These are phyloP conservation scores for Limnephilus marmoratus DNA, from an alignment of 2,888 invertebrate species.

Conservation along the genomic window DNA sequence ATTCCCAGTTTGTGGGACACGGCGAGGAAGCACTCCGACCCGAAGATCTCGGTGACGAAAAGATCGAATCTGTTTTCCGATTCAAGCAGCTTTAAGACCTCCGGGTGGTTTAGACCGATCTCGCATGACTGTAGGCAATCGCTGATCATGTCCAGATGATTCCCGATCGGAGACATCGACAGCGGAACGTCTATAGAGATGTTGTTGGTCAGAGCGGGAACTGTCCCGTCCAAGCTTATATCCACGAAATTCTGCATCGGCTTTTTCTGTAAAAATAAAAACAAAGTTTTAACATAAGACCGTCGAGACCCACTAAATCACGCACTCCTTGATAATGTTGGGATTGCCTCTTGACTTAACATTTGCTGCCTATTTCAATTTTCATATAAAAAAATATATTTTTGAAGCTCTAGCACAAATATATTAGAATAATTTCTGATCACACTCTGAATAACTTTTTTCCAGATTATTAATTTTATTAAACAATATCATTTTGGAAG, in stretches of 20 bases:
- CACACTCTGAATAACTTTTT: too few species aligned
- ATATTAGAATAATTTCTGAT: too few species aligned
- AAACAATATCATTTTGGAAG: too few species aligned
- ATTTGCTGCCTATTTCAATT: too few species aligned
- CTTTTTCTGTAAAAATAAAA: constrained; percentile 70
- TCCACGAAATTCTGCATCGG: constrained; percentile 73
- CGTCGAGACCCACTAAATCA: too few species aligned
- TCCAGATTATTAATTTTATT: too few species aligned
- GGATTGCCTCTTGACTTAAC: too few species aligned
- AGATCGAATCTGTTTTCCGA: constrained; percentile 72
- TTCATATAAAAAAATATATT: too few species aligned
- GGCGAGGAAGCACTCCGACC: constrained; percentile 78
- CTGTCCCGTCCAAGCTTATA: constrained; percentile 75
- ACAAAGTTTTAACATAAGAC: neutral
- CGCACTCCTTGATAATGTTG: too few species aligned
- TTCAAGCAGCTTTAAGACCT: constrained; percentile 72
- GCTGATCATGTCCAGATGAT: constrained; percentile 71
- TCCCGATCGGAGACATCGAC: constrained; percentile 63
- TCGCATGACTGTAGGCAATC: constrained; percentile 75
- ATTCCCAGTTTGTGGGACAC: constrained; percentile 76
- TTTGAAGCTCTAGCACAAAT: too few species aligned
- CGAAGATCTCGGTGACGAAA: constrained; percentile 73
- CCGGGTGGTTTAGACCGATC: constrained; percentile 72
- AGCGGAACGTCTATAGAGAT: constrained; percentile 64
- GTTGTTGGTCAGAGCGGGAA: constrained; percentile 74